Conservation (phyloP, 2,888 invertebrate genomes). For the Philhelius pedissequus region DNA sequence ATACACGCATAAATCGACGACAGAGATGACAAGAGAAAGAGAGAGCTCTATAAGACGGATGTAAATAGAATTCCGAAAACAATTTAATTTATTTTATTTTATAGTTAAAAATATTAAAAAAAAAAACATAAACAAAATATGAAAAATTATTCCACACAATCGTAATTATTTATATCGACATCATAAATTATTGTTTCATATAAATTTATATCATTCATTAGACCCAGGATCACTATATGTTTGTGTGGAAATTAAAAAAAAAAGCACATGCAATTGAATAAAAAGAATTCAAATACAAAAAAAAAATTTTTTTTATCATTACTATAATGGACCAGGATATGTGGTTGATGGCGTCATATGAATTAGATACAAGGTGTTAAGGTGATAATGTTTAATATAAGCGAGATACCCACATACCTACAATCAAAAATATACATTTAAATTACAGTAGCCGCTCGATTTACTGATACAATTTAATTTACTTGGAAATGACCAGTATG, state of each 20-base stretch:
- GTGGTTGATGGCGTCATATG: too few species aligned
- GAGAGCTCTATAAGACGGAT: constrained; percentile 56
- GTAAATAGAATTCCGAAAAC: constrained; percentile 46
- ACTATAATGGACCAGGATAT: too few species aligned
- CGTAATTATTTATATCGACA: constrained; percentile 20
- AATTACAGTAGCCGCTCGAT: too few species aligned
- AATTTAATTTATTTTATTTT: constrained; percentile 54
- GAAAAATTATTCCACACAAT: constrained; percentile 29
- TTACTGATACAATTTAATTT: too few species aligned
- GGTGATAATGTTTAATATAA: too few species aligned
- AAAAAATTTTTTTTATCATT: not conserved
- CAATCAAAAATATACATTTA: too few species aligned
- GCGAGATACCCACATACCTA: too few species aligned
- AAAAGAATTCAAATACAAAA: constrained; percentile 58
- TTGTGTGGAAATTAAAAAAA: constrained; percentile 21
- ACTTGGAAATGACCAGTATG: too few species aligned
- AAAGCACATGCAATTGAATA: constrained; percentile 64
- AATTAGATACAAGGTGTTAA: too few species aligned
- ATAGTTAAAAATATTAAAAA: constrained; percentile 2
- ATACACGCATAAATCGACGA: constrained; percentile 24
- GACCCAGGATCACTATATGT: constrained; percentile 48
- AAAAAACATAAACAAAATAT: not conserved
- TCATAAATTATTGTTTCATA: not conserved
- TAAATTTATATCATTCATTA: not conserved
- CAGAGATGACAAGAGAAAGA: constrained; percentile 1